Base-by-base conservation (phyloP, 2,113 vertebrate species). In the Alligator mississippiensis region DNA sequence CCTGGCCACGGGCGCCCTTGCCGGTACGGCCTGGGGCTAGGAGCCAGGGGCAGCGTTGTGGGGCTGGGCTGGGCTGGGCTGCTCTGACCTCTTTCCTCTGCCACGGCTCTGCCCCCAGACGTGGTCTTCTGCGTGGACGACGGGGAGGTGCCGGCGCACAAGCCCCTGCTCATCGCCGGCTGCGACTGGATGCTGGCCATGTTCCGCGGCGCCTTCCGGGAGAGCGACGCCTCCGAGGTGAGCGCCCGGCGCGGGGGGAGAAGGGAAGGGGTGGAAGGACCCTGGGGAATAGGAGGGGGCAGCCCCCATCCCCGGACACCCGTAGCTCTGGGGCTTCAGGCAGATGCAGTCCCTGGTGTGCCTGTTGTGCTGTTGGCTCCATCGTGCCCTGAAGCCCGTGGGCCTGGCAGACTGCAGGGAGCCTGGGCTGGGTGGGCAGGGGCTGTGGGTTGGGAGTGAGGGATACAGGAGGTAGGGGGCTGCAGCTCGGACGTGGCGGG, bases 181-280 rank as follows among this genome's bases (percentile, higher is more conserved):
- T 99, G 99, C 1, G 98, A 99, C 96, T 99, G 99, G 98, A 99
- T 99, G 99, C 98, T 98, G 13, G 99, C 99, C 89, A 99, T 99
- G 98, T 99, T 99, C 94, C 98, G 98, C 8, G 98, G 99, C 61
- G 98, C 98, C 28, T 99, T 99, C 95, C 98, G 98, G 86, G 99
- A 99, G 97, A 99, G 99, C 97, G 98, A 98, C 75, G 97, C 98
- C 1, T 92, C 98, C 1, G 98, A 99, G 98, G 99, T 99, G 94
- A 98, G 97, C 18, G 11, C 1, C 27, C 1, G 1, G 1, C 34
- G 34, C 34, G 2, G 14, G 11, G 30, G 7, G 34, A 34, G 34
- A 34, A 34, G 34, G 34, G 34, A 34, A 34, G 34, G 34, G 34
- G 4, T 34, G 34, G 34, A 34, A 34, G 34, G 4, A 4, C 34